phyloP scores from a whole-genome alignment of 2,888 invertebrate genomes.

The Rhamnusium bicolor region DNA sequence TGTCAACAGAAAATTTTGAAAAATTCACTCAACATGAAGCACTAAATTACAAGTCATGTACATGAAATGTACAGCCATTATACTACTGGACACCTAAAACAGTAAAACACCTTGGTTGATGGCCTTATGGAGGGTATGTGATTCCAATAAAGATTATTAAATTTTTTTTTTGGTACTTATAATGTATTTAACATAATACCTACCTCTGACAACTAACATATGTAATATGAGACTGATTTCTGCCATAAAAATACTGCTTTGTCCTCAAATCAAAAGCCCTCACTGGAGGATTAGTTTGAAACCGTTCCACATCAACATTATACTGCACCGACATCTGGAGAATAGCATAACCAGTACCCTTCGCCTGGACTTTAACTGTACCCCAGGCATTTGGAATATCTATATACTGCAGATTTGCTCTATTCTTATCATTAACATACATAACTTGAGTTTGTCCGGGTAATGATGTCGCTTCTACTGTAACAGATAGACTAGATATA shows the following conservation, averaged over 20 bases:
- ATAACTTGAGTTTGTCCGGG: conserved; percentile 78
- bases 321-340: conserved; percentile 95
- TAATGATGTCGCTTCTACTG: conserved; percentile 89
- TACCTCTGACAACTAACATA: conserved; percentile 91
- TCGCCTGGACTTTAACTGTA: conserved; percentile 92
- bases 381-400: conserved; percentile 95
- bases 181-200: too few species aligned
- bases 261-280: conserved; percentile 86
- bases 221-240: conserved; percentile 94
- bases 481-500: conserved; percentile 82
- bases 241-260: conserved; percentile 84
- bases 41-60: too few species aligned
- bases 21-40: too few species aligned
- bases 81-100: too few species aligned
- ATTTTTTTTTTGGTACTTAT: too few species aligned
- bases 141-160: too few species aligned
- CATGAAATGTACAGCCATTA: too few species aligned
- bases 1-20: too few species aligned
- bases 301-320: conserved; percentile 88
- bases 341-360: conserved; percentile 95
- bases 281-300: conserved; percentile 88
- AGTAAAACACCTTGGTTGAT: too few species aligned
- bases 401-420: conserved; percentile 84
- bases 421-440: conserved; percentile 82
- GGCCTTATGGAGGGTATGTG: too few species aligned